Base-by-base conservation (phyloP, 2,797 vertebrate species). In the Chiroxiphia lanceolata region DNA sequence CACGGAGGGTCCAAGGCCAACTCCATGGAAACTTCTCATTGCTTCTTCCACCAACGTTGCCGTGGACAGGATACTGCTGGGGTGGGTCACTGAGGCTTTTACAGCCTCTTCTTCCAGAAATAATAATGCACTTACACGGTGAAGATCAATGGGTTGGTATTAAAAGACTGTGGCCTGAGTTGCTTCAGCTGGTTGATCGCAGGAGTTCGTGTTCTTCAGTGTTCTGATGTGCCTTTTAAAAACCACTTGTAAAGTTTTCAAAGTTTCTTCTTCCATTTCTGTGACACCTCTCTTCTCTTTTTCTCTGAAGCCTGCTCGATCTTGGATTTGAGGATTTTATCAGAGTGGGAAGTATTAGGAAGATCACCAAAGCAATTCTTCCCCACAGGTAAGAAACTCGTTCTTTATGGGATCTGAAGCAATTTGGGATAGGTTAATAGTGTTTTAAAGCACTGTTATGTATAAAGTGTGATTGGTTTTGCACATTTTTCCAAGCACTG, bases 1-100 rank as follows among this genome's bases (percentile, higher is more conserved):
- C 45, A 63, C 19, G 0, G 83, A 93, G 21, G 86, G 48, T 64
- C 94, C 79, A 19, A 94, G 78, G 31, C 51, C 75, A 77, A 89
- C 93, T 83, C 97, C 97, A 0, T 98, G 98, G 98, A 98, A 98
- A 94, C 78, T 98, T 85, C 97, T 98, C 31, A 95, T 98, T 81
- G 98, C 98, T 72, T 98, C 98, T 74, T 98, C 97, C 60, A 98
- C 98, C 14, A 98, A 98, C 1, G 94, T 98, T 63, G 98, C 98
- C 2, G 98, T 98, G 50, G 98, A 98, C 90, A 98, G 98, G 95
- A 96, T 98, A n/a, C 96, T 98, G 76, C 95, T 98, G 78, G 97
- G 98, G 98, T 98, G 95, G 42, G 98, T 97, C 23, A 31, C 65
- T 25, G 10, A 85, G 67, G 34, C n/a, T 70, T 72, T 65, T 36